Evolutionary conservation across 2,113 vertebrate genomes (phyloP), one percentile per base, ranked within the genome.

Genomic region (Rhadina sibilatrix): DNA sequence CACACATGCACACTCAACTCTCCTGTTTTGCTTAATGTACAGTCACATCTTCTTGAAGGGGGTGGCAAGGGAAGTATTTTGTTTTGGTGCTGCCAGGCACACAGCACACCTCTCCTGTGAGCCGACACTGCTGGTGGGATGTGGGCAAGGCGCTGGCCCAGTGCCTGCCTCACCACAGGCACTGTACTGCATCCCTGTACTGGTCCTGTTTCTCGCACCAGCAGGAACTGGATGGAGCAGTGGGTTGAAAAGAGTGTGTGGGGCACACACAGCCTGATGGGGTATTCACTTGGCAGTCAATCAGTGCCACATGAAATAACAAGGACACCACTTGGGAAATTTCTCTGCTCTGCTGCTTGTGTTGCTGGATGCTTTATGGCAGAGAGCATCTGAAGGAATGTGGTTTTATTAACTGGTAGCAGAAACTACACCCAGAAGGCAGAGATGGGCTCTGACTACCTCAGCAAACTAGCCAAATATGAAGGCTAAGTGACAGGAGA

Each of bases 321-420:
- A 94, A 75, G 69, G 81, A 57, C 61, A 74, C 57, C 87, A 89
- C 75, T 70, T 78, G 76, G 90, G 91, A 94, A 91, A 93, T 81
- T 89, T 69, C 78, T 94, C 63, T 2, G 16, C 88, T 81, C 83
- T 49, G 75, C 54, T 96, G 76, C 85, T 79, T 6, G 30, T 56
- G 44, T 53, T 85, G 76, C 64, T 87, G 69, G 50, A 84, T 89
- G 65, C 64, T 78, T 96, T 88, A 64, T 33, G 56, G 64, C 82
- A 87, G 46, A 53, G 21, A 84, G 46, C 61, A 87, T 91, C 56
- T 65, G 56, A 91, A 81, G 40, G 68, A 94, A 95, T 71, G 60
- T 35, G 82, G 13, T 53, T 83, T 94, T 61, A 78, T 59, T 64
- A 89, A 86, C 47, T 2, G 0, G n/a, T 7, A 56, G 47, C 6